Evolutionary conservation across 2,113 vertebrate species (phyloP), one percentile per base, ranked within the genome.

Genomic region (Pterophyllum scalare): DNA sequence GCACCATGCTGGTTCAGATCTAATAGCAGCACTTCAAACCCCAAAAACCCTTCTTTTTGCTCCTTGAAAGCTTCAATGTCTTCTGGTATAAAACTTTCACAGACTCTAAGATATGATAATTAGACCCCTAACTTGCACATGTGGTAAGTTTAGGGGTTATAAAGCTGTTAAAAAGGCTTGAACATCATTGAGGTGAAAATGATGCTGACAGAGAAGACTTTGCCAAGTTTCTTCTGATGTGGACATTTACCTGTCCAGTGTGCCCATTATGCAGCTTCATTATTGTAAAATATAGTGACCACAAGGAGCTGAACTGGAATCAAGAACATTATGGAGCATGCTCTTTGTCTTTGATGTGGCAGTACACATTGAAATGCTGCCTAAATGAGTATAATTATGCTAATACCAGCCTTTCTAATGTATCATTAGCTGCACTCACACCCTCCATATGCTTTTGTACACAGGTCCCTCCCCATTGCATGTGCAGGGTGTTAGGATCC

Each of bases 341-440:
- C 76, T 93, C 90, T 91, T 92, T 92, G 87, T 94, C 74, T 79
- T 86, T 85, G n/a, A 91, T 94, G 92, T 90, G 82, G 85, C 64
- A 78, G 81, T 22, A 5, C 81, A 64, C 84, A 86, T 79, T 62
- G 89, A 92, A 94, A 92, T 88, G 85, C 75, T 80, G 80, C 77
- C 82, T 87, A 89, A 93, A 94, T 94, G 65, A 92, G 85, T 91
- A 67, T 94, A 91, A 94, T 95, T 94, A 93, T 91, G 87, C 22
- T 94, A 94, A 94, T 91, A 74, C 61, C 82, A 91, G 83, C 60
- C 85, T 88, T 93, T 92, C 76, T 90, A 92, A 92, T 92, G 88
- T 92, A 90, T 94, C 86, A 93, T 94, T 93, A 93, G 86, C 89
- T 88, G 84, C 86, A 83, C 90, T 92, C 81, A 91, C 82, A 89